These are phyloP conservation scores for Troglohyphantes excavatus DNA, from an alignment of 2,888 invertebrate species.

Conservation along the genomic window DNA sequence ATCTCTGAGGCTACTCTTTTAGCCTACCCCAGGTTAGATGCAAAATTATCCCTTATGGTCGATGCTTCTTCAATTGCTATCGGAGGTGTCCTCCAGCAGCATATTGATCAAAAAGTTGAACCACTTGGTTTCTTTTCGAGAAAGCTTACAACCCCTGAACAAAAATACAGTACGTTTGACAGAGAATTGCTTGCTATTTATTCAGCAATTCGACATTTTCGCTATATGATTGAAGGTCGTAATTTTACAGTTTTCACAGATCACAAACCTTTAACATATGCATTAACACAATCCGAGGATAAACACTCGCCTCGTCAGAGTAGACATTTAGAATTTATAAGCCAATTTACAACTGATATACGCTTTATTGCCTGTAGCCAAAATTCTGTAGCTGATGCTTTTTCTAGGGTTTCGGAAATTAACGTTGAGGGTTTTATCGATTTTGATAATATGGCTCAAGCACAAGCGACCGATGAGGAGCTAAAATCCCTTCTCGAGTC, in stretches of 20 bases:
- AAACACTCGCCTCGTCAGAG: not conserved
- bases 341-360: not conserved
- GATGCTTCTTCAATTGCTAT: not conserved
- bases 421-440: too few relatives aligned
- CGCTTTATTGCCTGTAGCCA: too few relatives aligned
- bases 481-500: too few relatives aligned
- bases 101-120: not conserved
- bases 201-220: not conserved
- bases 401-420: too few relatives aligned
- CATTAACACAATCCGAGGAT: not conserved
- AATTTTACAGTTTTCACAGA: not conserved
- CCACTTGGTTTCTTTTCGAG: not conserved
- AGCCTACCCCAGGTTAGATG: too few relatives aligned
- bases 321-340: not conserved
- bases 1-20: too few relatives aligned
- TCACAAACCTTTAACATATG: conserved; percentile 7
- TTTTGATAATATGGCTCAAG: too few relatives aligned
- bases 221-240: not conserved
- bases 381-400: too few relatives aligned
- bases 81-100: not conserved
- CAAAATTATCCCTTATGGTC: not conserved
- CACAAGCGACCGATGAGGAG: too few relatives aligned
- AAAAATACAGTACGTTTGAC: not conserved
- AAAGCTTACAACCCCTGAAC: not conserved
- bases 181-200: not conserved